Conservation (phyloP, 2,888 invertebrate species). For the Disparrhopalites patrizii region DNA sequence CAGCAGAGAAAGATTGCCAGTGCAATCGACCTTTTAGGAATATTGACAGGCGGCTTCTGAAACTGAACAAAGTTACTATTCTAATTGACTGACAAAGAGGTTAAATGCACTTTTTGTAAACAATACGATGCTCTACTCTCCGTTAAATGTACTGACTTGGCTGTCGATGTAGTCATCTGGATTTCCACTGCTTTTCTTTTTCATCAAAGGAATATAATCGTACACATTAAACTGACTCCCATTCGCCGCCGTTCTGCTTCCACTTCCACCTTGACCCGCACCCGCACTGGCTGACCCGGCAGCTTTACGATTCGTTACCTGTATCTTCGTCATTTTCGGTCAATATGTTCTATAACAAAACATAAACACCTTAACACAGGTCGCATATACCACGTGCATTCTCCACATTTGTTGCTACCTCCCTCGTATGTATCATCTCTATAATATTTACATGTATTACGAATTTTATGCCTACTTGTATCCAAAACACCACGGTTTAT, state of each 20-base stretch:
- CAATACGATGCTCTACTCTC: not conserved
- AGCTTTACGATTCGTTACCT: conserved; percentile 33
- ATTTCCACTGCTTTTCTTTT: not conserved
- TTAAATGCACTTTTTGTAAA: not conserved
- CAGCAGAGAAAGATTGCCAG: conserved; percentile 72
- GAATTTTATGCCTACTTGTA: too few species aligned
- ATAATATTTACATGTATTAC: too few species aligned
- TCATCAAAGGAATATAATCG: conserved; percentile 22
- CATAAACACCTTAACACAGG: too few species aligned
- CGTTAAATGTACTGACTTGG: conserved; percentile 9
- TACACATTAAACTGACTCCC: conserved; percentile 14
- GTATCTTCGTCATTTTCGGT: conserved; percentile 39
- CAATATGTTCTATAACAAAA: too few species aligned
- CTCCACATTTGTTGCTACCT: too few species aligned
- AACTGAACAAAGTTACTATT: conserved; percentile 50
- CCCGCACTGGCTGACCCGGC: not conserved
- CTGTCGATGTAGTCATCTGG: conserved; percentile 44
- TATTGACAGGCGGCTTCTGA: conserved; percentile 57
- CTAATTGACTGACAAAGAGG: not conserved
- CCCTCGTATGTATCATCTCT: too few species aligned
- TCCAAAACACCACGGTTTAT: too few species aligned
- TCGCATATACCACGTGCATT: too few species aligned
- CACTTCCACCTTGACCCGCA: not conserved
- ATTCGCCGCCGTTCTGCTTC: not conserved
- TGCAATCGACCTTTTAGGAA: conserved; percentile 80